Evolutionary conservation across 2,113 vertebrate genomes (phyloP), one percentile per base, ranked within the genome.

Genomic region (Ellobius talpinus): DNA sequence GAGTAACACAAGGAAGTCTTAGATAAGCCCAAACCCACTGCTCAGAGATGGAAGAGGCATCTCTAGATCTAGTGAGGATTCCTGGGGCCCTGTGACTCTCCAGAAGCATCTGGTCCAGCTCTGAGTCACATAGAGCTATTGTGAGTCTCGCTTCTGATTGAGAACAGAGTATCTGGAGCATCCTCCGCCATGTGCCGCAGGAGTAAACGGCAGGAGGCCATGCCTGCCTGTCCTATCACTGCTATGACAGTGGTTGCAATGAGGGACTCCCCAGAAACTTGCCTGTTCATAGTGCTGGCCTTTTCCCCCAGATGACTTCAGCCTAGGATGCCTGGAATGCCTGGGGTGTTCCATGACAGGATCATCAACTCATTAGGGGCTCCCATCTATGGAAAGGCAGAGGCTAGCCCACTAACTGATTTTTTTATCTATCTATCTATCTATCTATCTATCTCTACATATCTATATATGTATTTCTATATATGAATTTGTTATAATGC

Each of bases 131-230:
- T 76, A 39, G 87, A 76, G 63, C 50, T 16, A 14, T 91, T 1
- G 6, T 70, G 84, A 66, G 68, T 21, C 55, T 24, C 29, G 24
- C 0, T 73, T 87, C 91, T 87, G 24, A 50, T n/a, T 61, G 55
- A 29, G 36, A 61, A 82, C 36, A 82, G 23, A 61, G 24, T 11
- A 7, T 61, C 23, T 82, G 26, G 45, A 42, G 4, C 13, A 94
- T 50, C 16, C 2, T 45, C 76, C 81, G 1, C 79, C 55, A 12
- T 97, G 94, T 98, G 96, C 93, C 97, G 89, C n/a, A 42, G 87
- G 42, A 78, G 72, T 55, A 97, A 96, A 94, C 47, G 91, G 50
- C 77, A 91, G 65, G 87, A 65, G 7, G 14, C 26, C 39, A 33
- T 65, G n/a, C 29, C 16, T 11, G 8, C 39, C n/a, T 42, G 55